phyloP scores from a whole-genome alignment of 1,140 invertebrate species.

The Drosophila hydei region DNA sequence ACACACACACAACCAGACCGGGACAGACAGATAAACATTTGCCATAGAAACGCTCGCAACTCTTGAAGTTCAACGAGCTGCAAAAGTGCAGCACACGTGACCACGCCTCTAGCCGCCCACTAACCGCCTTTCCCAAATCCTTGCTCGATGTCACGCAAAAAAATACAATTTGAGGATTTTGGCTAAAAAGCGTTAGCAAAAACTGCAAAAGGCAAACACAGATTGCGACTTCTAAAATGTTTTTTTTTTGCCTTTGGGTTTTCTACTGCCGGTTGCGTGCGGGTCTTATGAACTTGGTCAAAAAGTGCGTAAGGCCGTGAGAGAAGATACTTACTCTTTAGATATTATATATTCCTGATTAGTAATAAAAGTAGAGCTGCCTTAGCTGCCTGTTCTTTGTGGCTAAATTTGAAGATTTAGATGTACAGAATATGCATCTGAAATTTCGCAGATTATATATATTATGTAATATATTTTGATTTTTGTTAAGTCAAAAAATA shows the following conservation, averaged over 20 bases:
- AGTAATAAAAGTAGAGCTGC: no score
- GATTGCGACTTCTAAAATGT: conserved; percentile 13
- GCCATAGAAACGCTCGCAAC: conserved; percentile 31
- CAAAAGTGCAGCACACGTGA: conserved; percentile 34
- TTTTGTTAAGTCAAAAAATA: no score
- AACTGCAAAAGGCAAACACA: conserved; percentile 9
- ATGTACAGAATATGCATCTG: no score
- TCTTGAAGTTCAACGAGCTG: conserved; percentile 42
- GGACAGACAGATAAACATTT: neutral
- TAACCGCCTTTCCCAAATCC: neutral
- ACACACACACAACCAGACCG: neutral
- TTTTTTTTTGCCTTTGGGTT: conserved; percentile 21
- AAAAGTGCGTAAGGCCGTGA: no score
- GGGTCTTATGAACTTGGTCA: no score
- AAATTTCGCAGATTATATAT: no score
- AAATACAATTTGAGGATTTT: neutral
- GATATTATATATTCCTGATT: no score
- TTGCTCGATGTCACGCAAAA: conserved; percentile 10
- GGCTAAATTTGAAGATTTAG: no score
- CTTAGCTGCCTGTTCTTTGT: no score
- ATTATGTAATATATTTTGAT: no score
- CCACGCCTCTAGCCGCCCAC: conserved; percentile 21
- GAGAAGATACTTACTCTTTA: no score
- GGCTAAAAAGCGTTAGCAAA: neutral
- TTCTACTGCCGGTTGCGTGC: neutral